Percentiles rank a stretch among this genome's conserved stretches.
These are phyloP conservation scores for Dinomys branickii DNA, from an alignment of 2,113 vertebrate species.

Conservation along the genomic window DNA sequence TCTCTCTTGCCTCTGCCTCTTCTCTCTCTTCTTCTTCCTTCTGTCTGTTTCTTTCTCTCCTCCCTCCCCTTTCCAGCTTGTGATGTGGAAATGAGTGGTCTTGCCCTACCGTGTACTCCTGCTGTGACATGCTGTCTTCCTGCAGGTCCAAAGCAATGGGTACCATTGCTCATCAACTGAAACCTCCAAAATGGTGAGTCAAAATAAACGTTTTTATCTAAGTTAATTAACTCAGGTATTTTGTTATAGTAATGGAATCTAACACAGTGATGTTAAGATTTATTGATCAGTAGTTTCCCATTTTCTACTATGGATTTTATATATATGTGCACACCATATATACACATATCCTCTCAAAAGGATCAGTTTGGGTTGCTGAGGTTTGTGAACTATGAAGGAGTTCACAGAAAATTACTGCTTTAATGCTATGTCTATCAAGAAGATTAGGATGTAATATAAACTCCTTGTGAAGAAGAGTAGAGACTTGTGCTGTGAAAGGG, in stretches of 20 bases:
- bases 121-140: background rate
- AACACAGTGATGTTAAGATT: background rate
- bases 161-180: background rate
- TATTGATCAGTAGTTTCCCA: background rate
- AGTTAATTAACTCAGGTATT: background rate
- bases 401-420: background rate
- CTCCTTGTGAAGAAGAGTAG: background rate
- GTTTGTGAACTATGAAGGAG: background rate
- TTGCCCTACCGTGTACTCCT: background rate
- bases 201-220: background rate
- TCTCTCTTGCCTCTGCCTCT: background rate
- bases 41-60: background rate
- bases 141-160: background rate
- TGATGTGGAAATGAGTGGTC: background rate
- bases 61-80: background rate
- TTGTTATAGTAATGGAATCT: background rate
- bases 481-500: background rate
- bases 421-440: background rate
- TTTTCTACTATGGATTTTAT: background rate
- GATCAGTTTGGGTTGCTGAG: background rate
- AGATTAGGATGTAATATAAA: background rate
- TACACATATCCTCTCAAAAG: background rate
- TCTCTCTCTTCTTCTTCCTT: background rate
- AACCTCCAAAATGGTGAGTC: background rate
- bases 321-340: background rate